Evolutionary conservation across 2,888 invertebrate species (phyloP).

Genomic region (Pocota personata): DNA sequence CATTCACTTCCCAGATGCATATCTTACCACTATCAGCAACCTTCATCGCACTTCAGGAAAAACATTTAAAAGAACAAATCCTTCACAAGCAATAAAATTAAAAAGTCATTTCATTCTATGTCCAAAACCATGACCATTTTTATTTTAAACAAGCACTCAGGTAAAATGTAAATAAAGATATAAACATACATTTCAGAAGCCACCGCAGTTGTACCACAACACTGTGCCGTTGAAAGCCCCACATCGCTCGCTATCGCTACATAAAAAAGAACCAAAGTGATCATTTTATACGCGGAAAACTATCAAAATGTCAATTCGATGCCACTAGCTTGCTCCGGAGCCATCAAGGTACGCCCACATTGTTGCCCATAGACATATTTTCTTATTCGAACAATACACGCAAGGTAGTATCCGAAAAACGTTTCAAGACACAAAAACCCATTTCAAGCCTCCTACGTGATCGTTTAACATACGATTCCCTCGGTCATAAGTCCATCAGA

Average conservation of each 20-base stretch:
- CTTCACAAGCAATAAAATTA: slow-evolving; percentile 57
- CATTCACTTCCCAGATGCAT: slow-evolving; percentile 12
- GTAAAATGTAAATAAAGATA: slow-evolving; percentile 59
- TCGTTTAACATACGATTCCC: slow-evolving; percentile 55
- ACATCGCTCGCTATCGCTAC: neutral
- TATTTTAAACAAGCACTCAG: slow-evolving; percentile 29
- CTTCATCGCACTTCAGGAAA: slow-evolving; percentile 51
- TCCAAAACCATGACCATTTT: neutral
- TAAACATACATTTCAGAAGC: slow-evolving; percentile 44
- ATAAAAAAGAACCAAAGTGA: neutral
- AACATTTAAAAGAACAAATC: slow-evolving; percentile 54
- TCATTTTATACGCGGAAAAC: slow-evolving; percentile 52
- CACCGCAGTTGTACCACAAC: slow-evolving; percentile 1
- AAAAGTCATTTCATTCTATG: slow-evolving; percentile 55
- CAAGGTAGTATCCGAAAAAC: neutral
- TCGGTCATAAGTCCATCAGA: slow-evolving; percentile 58
- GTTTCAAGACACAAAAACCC: slow-evolving; percentile 10
- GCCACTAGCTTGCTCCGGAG: slow-evolving; percentile 59
- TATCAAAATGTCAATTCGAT: slow-evolving; percentile 69
- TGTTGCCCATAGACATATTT: slow-evolving; percentile 36
- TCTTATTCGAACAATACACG: slow-evolving; percentile 25
- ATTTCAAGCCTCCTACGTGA: slow-evolving; percentile 68
- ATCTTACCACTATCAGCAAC: slow-evolving; percentile 32
- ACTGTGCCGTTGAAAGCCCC: neutral
- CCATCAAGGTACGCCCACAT: slow-evolving; percentile 66